Conservation (phyloP, 2,888 invertebrate species). For the Macrophya annulata region DNA sequence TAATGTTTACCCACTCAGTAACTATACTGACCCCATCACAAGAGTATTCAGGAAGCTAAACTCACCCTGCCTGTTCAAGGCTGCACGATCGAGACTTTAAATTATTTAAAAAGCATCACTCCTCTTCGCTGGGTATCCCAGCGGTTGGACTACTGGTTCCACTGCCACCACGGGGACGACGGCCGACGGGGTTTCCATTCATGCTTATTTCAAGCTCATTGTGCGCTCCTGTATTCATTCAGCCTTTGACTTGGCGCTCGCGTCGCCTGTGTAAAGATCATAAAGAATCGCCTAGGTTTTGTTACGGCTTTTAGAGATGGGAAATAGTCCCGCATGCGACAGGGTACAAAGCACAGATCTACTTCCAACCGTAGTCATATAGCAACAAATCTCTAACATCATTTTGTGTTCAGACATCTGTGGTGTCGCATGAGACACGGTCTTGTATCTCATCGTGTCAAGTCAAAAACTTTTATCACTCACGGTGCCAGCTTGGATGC, state of each 20-base stretch:
- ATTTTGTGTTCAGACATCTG: background rate
- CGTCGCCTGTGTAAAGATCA: constrained; percentile 61
- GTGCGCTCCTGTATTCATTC: constrained; percentile 72
- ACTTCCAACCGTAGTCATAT: background rate
- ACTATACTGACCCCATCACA: background rate
- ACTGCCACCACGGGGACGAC: constrained; percentile 56
- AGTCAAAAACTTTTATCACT: background rate
- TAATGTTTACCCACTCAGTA: background rate
- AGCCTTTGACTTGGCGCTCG: constrained; percentile 74
- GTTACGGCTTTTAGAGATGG: constrained; percentile 6
- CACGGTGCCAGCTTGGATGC: background rate
- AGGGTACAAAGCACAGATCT: background rate
- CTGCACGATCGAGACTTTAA: constrained; percentile 66
- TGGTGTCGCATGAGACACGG: background rate
- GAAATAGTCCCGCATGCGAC: background rate
- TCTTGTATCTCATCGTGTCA: background rate
- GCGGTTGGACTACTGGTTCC: constrained; percentile 60
- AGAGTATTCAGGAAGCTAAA: constrained; percentile 35
- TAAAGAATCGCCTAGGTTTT: constrained; percentile 37
- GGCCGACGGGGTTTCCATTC: constrained; percentile 74
- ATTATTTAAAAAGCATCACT: constrained; percentile 71
- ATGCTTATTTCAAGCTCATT: constrained; percentile 78
- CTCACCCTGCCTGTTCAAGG: too few relatives aligned
- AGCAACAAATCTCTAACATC: background rate
- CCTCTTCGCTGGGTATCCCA: constrained; percentile 66